Base-by-base conservation (phyloP, 1,140 invertebrate species). In the Leptinotarsa lineolata region DNA sequence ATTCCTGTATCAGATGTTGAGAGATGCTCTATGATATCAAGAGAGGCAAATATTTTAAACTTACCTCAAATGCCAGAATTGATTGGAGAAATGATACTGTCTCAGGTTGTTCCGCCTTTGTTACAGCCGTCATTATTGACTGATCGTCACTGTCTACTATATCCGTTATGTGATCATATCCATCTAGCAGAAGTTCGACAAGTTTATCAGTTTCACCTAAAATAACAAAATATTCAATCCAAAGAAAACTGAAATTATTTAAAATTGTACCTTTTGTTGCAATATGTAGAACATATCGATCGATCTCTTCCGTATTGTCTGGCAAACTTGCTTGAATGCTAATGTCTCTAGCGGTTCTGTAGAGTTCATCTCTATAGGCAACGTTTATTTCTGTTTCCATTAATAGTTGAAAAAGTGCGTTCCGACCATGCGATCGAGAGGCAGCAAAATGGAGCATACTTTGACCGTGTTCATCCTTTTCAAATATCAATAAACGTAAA, bases 371-470 rank as follows among this genome's bases (percentile, higher is more conserved):
- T 61, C 95, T 87, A 75, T 89, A 92, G 1, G 89, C 92, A 46
- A 96, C 85, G 80, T 93, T 94, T 16, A 93, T 89, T 74, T 92
- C 90, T 0, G 91, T 89, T 80, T 95, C 93, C 80, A 92, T 87
- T 0, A 96, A 86, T 3, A 95, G 83, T 72, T 94, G 90, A 79
- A 92, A 91, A 6, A 95, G 85, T 0, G 91, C 92, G 71, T 93
- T 92, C 45, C 91, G 88, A 0, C 91, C 89, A 82, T 95, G 93
- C 1, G 92, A 88, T 20, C 93, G 87, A 0, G 92, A 90, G 0
- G 93, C 93, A 2, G 94, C 93, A 84, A 95, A 95, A 84, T 97
- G 95, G n/a, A 96, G 83, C 86, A 95, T 92, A 61, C 91, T 95
- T 82, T 95, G 93, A 0, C 94, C 95, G 76, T 94, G 92, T 81